Percentiles rank a stretch among this genome's conserved stretches.
phyloP scores from a whole-genome alignment of 2,797 vertebrate species.

The Hydrolagus colliei region DNA sequence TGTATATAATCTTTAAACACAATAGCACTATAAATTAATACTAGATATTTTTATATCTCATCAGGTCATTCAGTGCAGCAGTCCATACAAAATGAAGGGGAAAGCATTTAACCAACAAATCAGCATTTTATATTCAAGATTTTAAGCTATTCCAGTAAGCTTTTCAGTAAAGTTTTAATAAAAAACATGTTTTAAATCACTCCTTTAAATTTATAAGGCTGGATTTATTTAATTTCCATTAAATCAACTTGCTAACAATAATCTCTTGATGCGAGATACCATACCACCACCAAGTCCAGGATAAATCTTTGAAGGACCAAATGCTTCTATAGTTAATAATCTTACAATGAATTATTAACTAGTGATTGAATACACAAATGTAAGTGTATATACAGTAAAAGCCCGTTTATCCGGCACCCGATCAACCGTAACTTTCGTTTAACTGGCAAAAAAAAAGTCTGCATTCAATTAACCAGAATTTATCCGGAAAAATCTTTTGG shows the following conservation, averaged over 20 bases:
- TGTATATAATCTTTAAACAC: no score
- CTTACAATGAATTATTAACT: slow-evolving; percentile 3
- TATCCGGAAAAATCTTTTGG: no score
- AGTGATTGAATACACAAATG: not conserved
- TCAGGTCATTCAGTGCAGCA: slow-evolving; percentile 2
- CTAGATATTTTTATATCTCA: not conserved
- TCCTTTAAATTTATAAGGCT: not conserved
- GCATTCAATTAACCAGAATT: no score
- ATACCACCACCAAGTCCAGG: not conserved
- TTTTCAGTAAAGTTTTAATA: not conserved
- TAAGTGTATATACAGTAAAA: not conserved
- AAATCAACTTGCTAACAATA: not conserved
- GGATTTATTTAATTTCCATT: not conserved
- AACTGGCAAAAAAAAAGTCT: no score
- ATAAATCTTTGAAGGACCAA: not conserved
- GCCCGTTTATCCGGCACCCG: no score
- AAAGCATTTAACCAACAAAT: not conserved
- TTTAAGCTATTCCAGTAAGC: not conserved
- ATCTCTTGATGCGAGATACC: not conserved
- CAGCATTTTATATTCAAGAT: no score
- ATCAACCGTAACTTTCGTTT: no score
- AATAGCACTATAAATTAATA: no score
- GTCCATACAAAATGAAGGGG: not conserved
- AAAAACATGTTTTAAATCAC: not conserved
- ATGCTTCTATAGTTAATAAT: not conserved